Conservation (phyloP, 2,113 vertebrate genomes). For the Gulo gulo region DNA sequence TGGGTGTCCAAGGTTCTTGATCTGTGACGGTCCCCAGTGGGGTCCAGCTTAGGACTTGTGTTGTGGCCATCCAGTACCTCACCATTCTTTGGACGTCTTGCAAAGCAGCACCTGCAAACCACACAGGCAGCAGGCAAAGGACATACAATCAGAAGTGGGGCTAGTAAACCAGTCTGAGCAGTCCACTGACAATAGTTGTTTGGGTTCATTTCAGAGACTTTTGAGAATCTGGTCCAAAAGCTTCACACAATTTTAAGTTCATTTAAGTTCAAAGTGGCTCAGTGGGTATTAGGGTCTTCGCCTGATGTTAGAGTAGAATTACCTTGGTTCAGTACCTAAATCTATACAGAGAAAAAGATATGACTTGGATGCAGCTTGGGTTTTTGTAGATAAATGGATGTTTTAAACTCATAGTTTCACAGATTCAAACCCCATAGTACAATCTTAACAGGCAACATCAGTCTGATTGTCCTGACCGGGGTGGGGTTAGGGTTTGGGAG, state of each 20-base stretch:
- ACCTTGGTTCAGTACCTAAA: conserved; percentile 44
- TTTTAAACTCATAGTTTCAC: not conserved
- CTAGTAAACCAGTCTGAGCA: not conserved
- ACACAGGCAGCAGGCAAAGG: not conserved
- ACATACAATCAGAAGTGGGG: not conserved
- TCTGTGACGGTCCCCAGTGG: rapidly evolving
- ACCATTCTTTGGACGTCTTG: not conserved
- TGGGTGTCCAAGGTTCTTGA: rapidly evolving
- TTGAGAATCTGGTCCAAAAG: conserved; percentile 20
- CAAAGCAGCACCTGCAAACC: not conserved
- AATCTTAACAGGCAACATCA: not conserved
- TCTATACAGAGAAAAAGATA: conserved; percentile 21
- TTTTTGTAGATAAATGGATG: not conserved
- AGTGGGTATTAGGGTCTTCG: conserved; percentile 47
- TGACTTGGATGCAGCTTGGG: not conserved
- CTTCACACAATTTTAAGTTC: conserved; percentile 46
- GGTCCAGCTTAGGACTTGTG: not conserved
- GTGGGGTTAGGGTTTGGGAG: not conserved
- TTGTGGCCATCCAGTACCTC: not conserved
- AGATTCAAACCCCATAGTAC: not conserved
- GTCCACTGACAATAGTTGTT: not conserved
- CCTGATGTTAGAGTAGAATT: conserved; percentile 57
- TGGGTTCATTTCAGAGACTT: conserved; percentile 45
- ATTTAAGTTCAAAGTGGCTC: conserved; percentile 58
- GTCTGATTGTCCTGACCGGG: not conserved